These are phyloP conservation scores for Athalia rosae DNA, from an alignment of 2,888 invertebrate species.

Conservation along the genomic window DNA sequence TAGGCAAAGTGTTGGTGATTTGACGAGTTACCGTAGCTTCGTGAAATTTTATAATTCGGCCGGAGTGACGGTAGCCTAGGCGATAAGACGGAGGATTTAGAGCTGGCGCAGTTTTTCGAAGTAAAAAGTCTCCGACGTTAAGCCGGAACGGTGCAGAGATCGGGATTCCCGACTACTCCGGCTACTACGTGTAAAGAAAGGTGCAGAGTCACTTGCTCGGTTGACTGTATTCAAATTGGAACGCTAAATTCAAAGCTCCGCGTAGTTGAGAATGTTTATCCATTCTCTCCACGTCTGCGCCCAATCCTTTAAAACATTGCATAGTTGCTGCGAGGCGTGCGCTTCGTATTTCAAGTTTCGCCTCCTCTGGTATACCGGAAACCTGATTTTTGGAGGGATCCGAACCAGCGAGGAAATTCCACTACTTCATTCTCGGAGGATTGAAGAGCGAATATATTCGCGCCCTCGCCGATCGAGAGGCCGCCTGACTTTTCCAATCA, in stretches of 20 bases:
- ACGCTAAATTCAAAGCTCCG: constrained; percentile 45
- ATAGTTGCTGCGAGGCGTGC: constrained; percentile 48
- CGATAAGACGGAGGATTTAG: constrained; percentile 1
- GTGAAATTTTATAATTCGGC: constrained; percentile 30
- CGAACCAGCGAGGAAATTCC: constrained; percentile 12
- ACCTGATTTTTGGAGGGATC: constrained; percentile 38
- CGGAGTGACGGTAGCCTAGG: not conserved
- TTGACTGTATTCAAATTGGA: constrained; percentile 42
- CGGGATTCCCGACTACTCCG: constrained; percentile 38
- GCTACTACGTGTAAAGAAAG: constrained; percentile 42
- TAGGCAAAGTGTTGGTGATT: constrained; percentile 33
- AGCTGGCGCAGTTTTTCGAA: constrained; percentile 27
- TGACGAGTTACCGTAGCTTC: constrained; percentile 29
- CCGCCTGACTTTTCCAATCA: no score
- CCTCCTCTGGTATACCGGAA: constrained; percentile 25
- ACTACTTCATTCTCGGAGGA: not conserved
- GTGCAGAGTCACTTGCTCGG: constrained; percentile 39
- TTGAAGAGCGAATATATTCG: no score
- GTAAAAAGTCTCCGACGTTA: constrained; percentile 32
- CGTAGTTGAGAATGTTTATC: constrained; percentile 58
- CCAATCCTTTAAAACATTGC: constrained; percentile 64
- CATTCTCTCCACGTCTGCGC: constrained; percentile 63
- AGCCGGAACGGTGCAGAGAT: constrained; percentile 9
- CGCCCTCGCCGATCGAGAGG: no score
- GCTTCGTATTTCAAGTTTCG: constrained; percentile 43